phyloP scores from a whole-genome alignment of 2,797 vertebrate species.

The Ceryle rudis region DNA sequence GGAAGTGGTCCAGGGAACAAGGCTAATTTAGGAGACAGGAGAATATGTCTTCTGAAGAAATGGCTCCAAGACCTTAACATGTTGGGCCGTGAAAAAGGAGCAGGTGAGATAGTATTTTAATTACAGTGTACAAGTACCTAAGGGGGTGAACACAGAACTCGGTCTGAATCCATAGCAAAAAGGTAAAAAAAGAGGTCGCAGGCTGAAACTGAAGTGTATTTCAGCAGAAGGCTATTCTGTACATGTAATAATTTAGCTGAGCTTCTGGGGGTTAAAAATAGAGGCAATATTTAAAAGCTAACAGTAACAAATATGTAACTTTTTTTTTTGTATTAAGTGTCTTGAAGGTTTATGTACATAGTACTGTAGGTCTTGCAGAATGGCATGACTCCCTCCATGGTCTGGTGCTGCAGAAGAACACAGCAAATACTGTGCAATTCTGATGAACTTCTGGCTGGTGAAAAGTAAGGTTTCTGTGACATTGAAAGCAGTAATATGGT shows the following conservation, averaged over 20 bases:
- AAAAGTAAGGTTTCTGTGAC: background rate
- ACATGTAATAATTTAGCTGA: background rate
- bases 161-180: background rate
- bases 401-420: background rate
- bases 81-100: constrained; percentile 57
- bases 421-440: background rate
- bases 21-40: constrained; percentile 26
- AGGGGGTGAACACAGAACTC: constrained; percentile 14
- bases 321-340: background rate
- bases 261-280: background rate
- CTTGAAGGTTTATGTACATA: background rate
- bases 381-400: background rate
- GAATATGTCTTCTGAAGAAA: constrained; percentile 50
- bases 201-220: background rate
- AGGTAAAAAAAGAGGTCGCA: constrained; percentile 16
- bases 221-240: background rate
- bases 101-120: constrained; percentile 65
- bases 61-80: constrained; percentile 58
- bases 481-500: background rate
- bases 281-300: background rate
- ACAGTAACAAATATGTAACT: accelerated
- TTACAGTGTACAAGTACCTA: constrained; percentile 54
- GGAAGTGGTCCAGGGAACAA: constrained; percentile 53
- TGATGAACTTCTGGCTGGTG: background rate
- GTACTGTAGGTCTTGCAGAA: background rate